Percentiles rank a stretch among this genome's conserved stretches.
Evolutionary conservation across 1,140 invertebrate genomes (phyloP).

Genomic region (Drosophila arawakana): DNA sequence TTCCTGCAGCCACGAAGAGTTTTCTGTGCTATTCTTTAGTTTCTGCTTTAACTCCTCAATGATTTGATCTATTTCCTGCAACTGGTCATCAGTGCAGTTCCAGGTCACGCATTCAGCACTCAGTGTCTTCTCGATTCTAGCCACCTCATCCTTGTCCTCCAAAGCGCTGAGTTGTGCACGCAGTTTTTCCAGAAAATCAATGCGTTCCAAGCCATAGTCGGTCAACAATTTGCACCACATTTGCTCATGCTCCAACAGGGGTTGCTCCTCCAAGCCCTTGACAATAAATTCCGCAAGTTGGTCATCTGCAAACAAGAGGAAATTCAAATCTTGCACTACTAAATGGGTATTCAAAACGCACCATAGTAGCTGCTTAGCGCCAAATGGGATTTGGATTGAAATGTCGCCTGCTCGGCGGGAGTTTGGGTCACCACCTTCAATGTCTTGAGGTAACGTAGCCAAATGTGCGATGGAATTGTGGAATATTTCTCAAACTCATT

Average conservation of each 20-base stretch:
- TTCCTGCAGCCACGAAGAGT: slow-evolving; percentile 26
- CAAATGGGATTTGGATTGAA: slow-evolving; percentile 31
- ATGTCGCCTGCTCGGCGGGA: slow-evolving; percentile 21
- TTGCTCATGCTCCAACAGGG: not conserved
- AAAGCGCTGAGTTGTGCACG: not conserved
- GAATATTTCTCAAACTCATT: slow-evolving; percentile 7
- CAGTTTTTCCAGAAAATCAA: slow-evolving; percentile 27
- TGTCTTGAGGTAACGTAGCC: slow-evolving; percentile 53
- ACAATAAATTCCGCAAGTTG: slow-evolving; percentile 51
- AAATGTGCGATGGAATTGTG: slow-evolving; percentile 54
- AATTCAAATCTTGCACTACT: not conserved
- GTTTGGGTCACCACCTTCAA: slow-evolving; percentile 55
- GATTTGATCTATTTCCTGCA: slow-evolving; percentile 8
- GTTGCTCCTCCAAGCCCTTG: slow-evolving; percentile 16
- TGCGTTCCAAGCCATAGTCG: slow-evolving; percentile 57
- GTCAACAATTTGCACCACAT: slow-evolving; percentile 55
- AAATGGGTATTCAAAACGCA: slow-evolving; percentile 19
- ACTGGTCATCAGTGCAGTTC: slow-evolving; percentile 9
- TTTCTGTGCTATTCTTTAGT: slow-evolving; percentile 13
- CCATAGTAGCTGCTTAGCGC: slow-evolving; percentile 50
- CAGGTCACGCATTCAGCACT: slow-evolving; percentile 36
- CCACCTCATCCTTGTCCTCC: not conserved
- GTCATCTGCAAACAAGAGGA: slow-evolving; percentile 22
- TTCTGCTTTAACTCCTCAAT: slow-evolving; percentile 28
- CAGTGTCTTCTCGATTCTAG: slow-evolving; percentile 14